These are phyloP conservation scores for Saxicola maurus DNA, from an alignment of 2,797 vertebrate genomes.

Conservation along the genomic window DNA sequence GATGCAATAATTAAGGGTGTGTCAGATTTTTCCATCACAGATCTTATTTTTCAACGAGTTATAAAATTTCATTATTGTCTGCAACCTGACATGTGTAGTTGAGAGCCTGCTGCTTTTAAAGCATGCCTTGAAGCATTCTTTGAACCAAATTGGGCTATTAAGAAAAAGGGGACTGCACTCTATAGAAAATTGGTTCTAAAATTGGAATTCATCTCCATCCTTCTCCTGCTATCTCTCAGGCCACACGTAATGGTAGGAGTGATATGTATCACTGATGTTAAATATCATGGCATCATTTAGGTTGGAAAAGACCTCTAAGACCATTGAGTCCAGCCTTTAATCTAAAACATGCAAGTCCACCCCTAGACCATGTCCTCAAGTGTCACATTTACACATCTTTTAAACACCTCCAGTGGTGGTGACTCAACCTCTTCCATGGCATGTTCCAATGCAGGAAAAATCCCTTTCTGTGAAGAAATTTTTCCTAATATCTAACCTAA, in stretches of 20 bases:
- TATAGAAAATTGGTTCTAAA: background rate
- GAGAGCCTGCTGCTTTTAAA: slow-evolving; percentile 48
- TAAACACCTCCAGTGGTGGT: background rate
- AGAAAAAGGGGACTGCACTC: background rate
- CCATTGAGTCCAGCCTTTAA: background rate
- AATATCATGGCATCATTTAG: background rate
- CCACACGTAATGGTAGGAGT: background rate
- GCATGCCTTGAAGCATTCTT: slow-evolving; percentile 33
- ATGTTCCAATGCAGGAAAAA: background rate
- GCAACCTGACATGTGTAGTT: background rate
- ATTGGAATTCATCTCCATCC: background rate
- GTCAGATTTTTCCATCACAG: background rate
- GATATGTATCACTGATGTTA: background rate
- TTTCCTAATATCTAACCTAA: background rate
- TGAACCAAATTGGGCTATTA: slow-evolving; percentile 42
- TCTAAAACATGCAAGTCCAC: background rate
- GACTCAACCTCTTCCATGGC: background rate
- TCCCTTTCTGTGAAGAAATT: background rate
- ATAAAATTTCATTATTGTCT: slow-evolving; percentile 35
- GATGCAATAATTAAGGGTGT: slow-evolving; percentile 16
- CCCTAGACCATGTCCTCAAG: background rate
- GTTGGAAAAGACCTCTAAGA: background rate
- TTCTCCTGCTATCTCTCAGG: background rate
- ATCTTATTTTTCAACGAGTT: background rate
- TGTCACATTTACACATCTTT: background rate